phyloP scores from a whole-genome alignment of 30 jellyfish, hydroid and myxozoan species.

The Aurelia aurita region DNA sequence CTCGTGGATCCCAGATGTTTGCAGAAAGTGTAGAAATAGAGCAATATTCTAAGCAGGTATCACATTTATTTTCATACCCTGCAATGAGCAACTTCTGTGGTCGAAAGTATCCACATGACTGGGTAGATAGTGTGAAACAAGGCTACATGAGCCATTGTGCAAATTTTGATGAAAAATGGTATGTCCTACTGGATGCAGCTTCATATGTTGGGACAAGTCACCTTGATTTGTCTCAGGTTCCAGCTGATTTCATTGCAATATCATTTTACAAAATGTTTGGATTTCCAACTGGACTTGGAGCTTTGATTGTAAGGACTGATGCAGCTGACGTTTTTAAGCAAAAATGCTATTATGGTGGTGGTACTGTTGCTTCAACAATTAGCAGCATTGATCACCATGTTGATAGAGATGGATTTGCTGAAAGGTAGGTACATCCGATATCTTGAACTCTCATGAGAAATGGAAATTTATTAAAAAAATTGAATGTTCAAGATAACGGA shows the following conservation, averaged over 20 bases:
- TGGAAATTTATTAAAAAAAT: too few relatives aligned
- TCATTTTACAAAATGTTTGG: slow-evolving; percentile 73
- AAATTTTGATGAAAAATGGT: slow-evolving; percentile 13
- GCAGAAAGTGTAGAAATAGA: not conserved
- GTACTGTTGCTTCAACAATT: slow-evolving; percentile 57
- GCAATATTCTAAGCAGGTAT: not conserved
- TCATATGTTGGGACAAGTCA: slow-evolving; percentile 53
- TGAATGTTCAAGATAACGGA: too few relatives aligned
- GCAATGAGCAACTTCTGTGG: slow-evolving; percentile 82
- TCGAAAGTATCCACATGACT: slow-evolving; percentile 43
- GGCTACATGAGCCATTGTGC: not conserved
- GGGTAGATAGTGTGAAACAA: slow-evolving; percentile 28
- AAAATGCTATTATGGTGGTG: slow-evolving; percentile 71
- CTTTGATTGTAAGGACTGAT: slow-evolving; percentile 37
- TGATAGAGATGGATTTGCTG: slow-evolving; percentile 11
- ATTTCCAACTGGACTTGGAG: slow-evolving; percentile 79
- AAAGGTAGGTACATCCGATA: slow-evolving; percentile 40
- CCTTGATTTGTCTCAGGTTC: slow-evolving; percentile 23
- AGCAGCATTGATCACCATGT: slow-evolving; percentile 49
- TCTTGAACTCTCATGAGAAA: too few relatives aligned
- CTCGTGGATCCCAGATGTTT: not conserved
- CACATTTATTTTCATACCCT: slow-evolving; percentile 46
- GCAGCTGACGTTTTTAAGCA: slow-evolving; percentile 18
- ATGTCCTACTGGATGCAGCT: slow-evolving; percentile 62
- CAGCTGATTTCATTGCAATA: slow-evolving; percentile 48